Conservation (phyloP, 2,797 vertebrate species). For the Melanotaenia nigrans region DNA sequence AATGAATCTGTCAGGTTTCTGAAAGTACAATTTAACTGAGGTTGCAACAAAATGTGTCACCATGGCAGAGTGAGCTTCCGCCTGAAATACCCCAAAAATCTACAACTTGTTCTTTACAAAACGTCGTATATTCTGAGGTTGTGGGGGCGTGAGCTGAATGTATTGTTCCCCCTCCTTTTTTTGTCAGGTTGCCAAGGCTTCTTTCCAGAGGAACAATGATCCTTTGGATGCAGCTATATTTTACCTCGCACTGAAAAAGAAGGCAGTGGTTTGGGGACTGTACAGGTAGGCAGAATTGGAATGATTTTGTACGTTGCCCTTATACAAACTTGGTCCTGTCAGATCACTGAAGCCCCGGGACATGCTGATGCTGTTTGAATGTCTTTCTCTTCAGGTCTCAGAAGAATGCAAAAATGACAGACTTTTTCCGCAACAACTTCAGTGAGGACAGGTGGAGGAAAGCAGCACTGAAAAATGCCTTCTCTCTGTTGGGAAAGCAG, state of each 20-base stretch:
- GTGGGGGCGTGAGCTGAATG: conserved; percentile 10
- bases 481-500: conserved; percentile 96
- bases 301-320: conserved; percentile 14
- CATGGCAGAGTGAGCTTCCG: conserved; percentile 11
- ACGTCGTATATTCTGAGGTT: conserved; percentile 15
- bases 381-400: conserved; percentile 85
- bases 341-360: conserved; percentile 28
- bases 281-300: conserved; percentile 87
- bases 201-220: conserved; percentile 94
- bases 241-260: conserved; percentile 98
- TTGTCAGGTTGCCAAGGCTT: conserved; percentile 93
- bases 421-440: conserved; percentile 98
- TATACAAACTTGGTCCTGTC: conserved; percentile 26
- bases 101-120: conserved; percentile 27
- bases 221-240: conserved; percentile 97
- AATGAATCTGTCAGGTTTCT: conserved; percentile 18
- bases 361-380: conserved; percentile 31
- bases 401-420: conserved; percentile 94
- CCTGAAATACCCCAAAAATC: conserved; percentile 43
- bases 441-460: conserved; percentile 96
- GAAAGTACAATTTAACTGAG: conserved; percentile 23
- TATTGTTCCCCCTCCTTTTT: conserved; percentile 13
- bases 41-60: conserved; percentile 17
- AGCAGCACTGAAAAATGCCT: conserved; percentile 97
- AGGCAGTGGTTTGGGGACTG: conserved; percentile 97